A percentile compares a stretch with the other conserved stretches of the same genome.
phyloP scores from a whole-genome alignment of 2,113 vertebrate species.

The Edolisoma coerulescens region DNA sequence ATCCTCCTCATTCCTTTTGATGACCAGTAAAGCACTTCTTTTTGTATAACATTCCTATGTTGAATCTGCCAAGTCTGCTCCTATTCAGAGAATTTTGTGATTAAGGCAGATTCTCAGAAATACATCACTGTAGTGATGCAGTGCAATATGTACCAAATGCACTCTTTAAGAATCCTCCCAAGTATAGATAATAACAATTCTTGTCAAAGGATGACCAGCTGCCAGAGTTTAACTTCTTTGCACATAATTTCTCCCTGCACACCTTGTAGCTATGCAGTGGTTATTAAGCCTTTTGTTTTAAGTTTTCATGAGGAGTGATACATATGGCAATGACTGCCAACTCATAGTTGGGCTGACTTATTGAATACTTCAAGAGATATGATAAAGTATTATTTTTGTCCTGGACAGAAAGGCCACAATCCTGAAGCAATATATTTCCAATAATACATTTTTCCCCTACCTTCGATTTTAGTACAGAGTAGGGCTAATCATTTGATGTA shows the following conservation, averaged over 20 bases:
- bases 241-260: background rate
- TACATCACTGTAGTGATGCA: background rate
- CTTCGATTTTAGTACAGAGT: background rate
- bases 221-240: background rate
- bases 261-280: background rate
- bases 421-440: background rate
- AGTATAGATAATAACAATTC: background rate
- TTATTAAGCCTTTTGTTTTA: background rate
- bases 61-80: background rate
- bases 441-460: background rate
- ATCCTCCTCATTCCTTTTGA: background rate
- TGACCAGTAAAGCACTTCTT: background rate
- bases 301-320: background rate
- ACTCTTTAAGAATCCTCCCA: background rate
- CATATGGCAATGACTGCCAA: background rate
- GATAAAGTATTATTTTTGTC: background rate
- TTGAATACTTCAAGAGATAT: background rate
- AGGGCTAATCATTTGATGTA: background rate
- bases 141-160: background rate
- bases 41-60: background rate
- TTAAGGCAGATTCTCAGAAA: background rate
- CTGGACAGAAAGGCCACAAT: background rate
- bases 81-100: background rate
- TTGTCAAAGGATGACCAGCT: background rate
- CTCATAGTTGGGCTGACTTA: background rate